A percentile compares a stretch with the other conserved stretches of the same genome.
These are phyloP conservation scores for Seira musarum DNA, from an alignment of 2,888 invertebrate species.

Conservation along the genomic window DNA sequence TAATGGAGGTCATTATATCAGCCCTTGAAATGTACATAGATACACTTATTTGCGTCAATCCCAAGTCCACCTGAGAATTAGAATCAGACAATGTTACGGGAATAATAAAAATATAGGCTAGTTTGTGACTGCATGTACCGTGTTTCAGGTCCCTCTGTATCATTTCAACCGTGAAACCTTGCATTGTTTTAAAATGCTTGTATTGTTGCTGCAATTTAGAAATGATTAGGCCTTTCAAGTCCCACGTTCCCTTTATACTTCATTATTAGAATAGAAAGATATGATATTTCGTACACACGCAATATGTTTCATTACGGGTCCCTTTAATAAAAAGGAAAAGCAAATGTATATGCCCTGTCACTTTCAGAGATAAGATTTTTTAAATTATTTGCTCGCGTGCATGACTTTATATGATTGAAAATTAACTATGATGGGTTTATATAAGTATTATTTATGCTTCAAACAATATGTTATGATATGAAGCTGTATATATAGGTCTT, in stretches of 20 bases:
- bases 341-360: conserved; percentile 13
- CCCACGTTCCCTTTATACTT: conserved; percentile 20
- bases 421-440: not conserved
- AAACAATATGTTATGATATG: too few species aligned
- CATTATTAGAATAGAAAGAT: conserved; percentile 4
- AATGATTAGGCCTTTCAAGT: conserved; percentile 29
- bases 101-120: not conserved
- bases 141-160: not conserved
- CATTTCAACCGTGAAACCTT: not conserved
- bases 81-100: conserved; percentile 1
- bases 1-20: conserved; percentile 13
- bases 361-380: conserved; percentile 4
- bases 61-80: not conserved
- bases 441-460: not conserved
- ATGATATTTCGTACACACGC: conserved; percentile 30
- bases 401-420: conserved; percentile 6
- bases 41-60: not conserved
- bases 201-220: conserved; percentile 24
- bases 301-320: conserved; percentile 37
- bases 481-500: too few species aligned
- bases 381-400: conserved; percentile 6
- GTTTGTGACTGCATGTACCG: not conserved
- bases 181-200: conserved; percentile 19
- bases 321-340: conserved; percentile 51
- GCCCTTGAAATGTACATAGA: not conserved